Conservation (phyloP, 2,888 invertebrate genomes). For the Chloromyia formosa region DNA sequence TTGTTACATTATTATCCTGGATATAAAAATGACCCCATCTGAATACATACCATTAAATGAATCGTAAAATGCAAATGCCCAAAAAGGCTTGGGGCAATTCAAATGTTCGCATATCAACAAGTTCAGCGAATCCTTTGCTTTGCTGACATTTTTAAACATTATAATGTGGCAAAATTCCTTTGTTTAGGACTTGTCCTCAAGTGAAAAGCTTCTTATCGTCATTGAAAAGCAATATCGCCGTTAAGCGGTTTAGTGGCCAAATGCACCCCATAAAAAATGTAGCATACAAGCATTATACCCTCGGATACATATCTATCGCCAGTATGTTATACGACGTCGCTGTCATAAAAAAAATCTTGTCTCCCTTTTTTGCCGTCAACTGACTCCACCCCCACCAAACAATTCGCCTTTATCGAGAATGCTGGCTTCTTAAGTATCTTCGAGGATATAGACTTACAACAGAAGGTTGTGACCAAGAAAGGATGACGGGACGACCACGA, state of each 20-base stretch:
- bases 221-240: slow-evolving; percentile 25
- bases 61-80: no score
- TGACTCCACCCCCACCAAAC: background rate
- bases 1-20: no score
- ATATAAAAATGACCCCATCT: no score
- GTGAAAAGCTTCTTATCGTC: slow-evolving; percentile 35
- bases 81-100: background rate
- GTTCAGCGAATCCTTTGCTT: background rate
- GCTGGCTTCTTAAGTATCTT: background rate
- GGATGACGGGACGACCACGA: slow-evolving; percentile 11
- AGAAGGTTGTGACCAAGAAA: slow-evolving; percentile 24
- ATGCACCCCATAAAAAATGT: slow-evolving; percentile 21
- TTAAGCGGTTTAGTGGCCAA: slow-evolving; percentile 40
- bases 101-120: slow-evolving; percentile 7
- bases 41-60: no score
- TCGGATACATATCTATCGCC: background rate
- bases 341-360: background rate
- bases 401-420: background rate
- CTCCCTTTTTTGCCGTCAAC: background rate
- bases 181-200: background rate
- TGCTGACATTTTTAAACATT: background rate
- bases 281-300: slow-evolving; percentile 15
- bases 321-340: background rate
- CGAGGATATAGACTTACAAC: slow-evolving; percentile 34
- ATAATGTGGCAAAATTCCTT: background rate